Evolutionary conservation across 2,113 vertebrate species (phyloP), one percentile per base, ranked within the genome.

Genomic region (Syngnathus scovelli): DNA sequence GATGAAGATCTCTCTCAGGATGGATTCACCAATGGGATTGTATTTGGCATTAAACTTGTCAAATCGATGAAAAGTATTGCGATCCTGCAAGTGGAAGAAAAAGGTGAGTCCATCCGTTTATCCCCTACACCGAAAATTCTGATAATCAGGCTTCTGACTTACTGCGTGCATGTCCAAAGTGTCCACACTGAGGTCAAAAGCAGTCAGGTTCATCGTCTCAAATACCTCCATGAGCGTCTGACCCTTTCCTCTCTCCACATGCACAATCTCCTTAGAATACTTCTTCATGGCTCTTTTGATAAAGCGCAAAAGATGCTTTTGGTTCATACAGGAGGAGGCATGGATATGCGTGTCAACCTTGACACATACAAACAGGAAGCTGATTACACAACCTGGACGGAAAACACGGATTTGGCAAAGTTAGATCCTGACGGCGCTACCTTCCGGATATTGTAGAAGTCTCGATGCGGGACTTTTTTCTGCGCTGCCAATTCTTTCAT

Each of bases 41-140:
- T 99, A 99, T 82, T 99, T 99, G 80, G 97, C 92, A 2, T 99
- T 99, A 91, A 99, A 99, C 82, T 99, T 99, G 89, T 99, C 97
- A 1, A 99, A 98, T 70, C 97, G 95, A 82, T 99, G 97, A 79
- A 99, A 99, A 33, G 97, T 99, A 87, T 99, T 98, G 15, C 97
- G 92, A 77, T 98, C 97, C 97, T 98, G 84, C 19, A 69, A 39
- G 33, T 15, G 41, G 6, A 46, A 7, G 3, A 4, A 65, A 61
- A 70, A n/a, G 43, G 0, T 5, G n/a, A 36, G 43, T 76, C 21
- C 10, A 7, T 33, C 52, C 49, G 10, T 21, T 19, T 9, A 1
- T 7, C 19, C 2, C 44, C 21, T 11, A 13, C 41, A 43, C 41
- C 27, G 3, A 43, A 43, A 9, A 12, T 38, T 61, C 36, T 39